Evolutionary conservation across 2,113 vertebrate species (phyloP).

Genomic region (Litocranius walleri): DNA sequence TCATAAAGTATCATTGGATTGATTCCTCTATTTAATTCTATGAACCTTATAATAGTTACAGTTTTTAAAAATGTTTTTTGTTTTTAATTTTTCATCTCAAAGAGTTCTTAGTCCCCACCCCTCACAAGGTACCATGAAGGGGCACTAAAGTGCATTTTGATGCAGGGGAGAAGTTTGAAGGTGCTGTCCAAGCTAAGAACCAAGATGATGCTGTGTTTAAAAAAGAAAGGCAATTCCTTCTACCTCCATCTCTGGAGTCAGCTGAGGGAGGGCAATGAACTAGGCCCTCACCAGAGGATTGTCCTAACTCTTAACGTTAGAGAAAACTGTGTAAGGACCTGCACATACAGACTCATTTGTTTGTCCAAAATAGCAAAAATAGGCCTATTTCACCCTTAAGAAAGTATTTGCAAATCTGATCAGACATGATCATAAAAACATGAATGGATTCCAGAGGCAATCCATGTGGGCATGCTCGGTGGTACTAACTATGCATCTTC

Average conservation of each 20-base stretch:
- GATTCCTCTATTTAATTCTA: constrained; percentile 47
- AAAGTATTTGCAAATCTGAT: constrained; percentile 75
- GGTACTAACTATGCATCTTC: constrained; percentile 74
- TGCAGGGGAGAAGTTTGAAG: constrained; percentile 75
- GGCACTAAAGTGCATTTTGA: constrained; percentile 83
- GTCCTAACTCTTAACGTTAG: constrained; percentile 78
- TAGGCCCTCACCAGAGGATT: constrained; percentile 75
- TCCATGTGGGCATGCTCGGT: constrained; percentile 75
- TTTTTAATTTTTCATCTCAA: constrained; percentile 56
- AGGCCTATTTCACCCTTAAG: constrained; percentile 74
- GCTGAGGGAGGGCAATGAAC: constrained; percentile 67
- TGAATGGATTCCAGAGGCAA: constrained; percentile 66
- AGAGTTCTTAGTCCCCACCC: constrained; percentile 76
- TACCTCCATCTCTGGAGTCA: constrained; percentile 65
- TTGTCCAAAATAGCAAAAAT: constrained; percentile 77
- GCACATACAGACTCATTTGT: constrained; percentile 70
- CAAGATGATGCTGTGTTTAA: constrained; percentile 68
- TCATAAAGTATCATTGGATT: constrained; percentile 45
- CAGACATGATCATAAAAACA: constrained; percentile 67
- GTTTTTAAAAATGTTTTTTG: constrained; percentile 25
- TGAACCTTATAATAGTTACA: constrained; percentile 63
- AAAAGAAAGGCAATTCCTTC: constrained; percentile 70
- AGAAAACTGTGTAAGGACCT: constrained; percentile 69
- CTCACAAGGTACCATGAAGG: constrained; percentile 74
- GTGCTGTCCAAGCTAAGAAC: constrained; percentile 78